Evolutionary conservation across 2,797 vertebrate genomes (phyloP).

Genomic region (Notolepis coatsorum): DNA sequence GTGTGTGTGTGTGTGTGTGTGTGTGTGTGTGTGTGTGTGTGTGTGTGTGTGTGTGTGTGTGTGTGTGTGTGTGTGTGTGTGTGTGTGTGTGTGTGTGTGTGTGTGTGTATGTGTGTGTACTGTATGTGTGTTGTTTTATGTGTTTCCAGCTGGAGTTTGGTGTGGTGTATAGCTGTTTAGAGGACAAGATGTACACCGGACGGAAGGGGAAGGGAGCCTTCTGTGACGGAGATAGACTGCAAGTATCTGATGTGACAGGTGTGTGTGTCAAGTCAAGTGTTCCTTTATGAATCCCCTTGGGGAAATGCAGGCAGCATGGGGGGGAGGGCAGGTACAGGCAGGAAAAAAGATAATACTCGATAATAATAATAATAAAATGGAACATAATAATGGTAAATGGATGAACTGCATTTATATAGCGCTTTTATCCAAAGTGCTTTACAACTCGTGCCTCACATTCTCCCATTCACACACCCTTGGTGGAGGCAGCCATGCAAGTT

Average conservation of each 20-base stretch:
- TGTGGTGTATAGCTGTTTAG: slow-evolving; percentile 94
- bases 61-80: no score
- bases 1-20: no score
- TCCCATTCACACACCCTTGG: not conserved
- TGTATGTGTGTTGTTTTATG: not conserved
- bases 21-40: no score
- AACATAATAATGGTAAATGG: no score
- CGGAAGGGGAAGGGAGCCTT: slow-evolving; percentile 91
- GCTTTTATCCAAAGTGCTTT: not conserved
- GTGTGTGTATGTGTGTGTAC: no score
- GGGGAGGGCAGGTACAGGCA: no score
- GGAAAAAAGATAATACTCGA: no score
- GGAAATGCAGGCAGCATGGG: no score
- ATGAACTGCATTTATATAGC: not conserved
- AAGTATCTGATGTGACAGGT: slow-evolving; percentile 89
- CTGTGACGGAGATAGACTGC: slow-evolving; percentile 88
- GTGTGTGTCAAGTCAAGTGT: not conserved
- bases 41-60: no score
- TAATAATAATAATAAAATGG: no score
- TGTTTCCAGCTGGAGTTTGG: slow-evolving; percentile 91
- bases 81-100: no score
- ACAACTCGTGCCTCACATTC: not conserved
- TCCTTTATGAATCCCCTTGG: not conserved
- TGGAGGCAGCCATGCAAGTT: not conserved
- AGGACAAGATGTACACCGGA: slow-evolving; percentile 97